A percentile compares a stretch with the other conserved stretches of the same genome.
Conservation (phyloP, 2,888 invertebrate species). For the Nomada goodeniana region DNA sequence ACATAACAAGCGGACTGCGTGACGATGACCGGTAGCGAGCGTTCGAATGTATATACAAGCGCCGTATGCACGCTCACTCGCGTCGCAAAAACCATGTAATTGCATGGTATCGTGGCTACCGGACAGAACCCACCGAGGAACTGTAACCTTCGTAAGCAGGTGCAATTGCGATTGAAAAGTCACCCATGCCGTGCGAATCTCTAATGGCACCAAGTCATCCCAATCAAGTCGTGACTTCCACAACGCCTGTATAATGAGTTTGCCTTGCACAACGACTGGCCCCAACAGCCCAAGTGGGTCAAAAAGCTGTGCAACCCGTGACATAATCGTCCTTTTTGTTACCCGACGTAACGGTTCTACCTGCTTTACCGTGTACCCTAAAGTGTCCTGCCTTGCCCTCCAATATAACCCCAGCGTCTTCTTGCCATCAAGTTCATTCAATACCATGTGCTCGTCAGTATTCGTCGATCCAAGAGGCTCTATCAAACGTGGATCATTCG, state of each 20-base stretch:
- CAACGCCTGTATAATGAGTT: constrained; percentile 11
- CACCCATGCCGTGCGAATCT: constrained; percentile 3
- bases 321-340: constrained; percentile 30
- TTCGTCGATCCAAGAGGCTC: no score
- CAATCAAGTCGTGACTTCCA: constrained; percentile 10
- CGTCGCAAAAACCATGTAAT: constrained; percentile 6
- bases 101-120: background rate
- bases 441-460: no score
- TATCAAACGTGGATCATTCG: no score
- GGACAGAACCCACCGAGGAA: background rate
- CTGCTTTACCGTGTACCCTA: background rate
- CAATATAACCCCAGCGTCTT: background rate
- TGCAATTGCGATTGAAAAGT: background rate
- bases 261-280: constrained; percentile 8
- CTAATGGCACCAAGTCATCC: constrained; percentile 22
- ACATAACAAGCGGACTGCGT: background rate
- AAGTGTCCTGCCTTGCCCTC: background rate
- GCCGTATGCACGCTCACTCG: background rate
- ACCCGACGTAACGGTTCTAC: background rate
- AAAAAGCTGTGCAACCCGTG: constrained; percentile 3
- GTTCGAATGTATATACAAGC: constrained; percentile 16
- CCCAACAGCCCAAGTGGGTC: constrained; percentile 31
- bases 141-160: background rate
- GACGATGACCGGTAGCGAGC: background rate
- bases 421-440: background rate